Conservation (phyloP, 2,888 invertebrate genomes). For the Carterocephalus palaemon region DNA sequence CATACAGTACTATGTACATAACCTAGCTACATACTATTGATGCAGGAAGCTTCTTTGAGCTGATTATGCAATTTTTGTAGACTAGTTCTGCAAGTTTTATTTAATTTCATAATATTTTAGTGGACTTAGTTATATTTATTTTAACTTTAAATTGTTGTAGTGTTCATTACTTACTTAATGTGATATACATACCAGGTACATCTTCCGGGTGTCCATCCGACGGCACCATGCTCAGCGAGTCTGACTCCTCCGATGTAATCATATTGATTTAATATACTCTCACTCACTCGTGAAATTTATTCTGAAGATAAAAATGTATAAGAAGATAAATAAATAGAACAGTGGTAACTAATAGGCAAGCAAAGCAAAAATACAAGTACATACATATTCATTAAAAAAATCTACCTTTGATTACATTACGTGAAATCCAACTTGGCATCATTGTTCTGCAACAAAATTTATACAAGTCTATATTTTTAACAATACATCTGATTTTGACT, state of each 20-base stretch:
- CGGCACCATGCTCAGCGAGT: conserved; percentile 58
- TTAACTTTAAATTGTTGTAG: neutral
- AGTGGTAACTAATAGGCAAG: conserved; percentile 13
- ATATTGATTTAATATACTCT: conserved; percentile 32
- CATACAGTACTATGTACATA: no score
- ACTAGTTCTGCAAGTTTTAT: no score
- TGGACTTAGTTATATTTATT: conserved; percentile 3
- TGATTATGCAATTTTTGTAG: no score
- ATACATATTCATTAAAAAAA: conserved; percentile 7
- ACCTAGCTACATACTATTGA: no score
- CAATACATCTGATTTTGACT: no score
- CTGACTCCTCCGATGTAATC: conserved; percentile 67
- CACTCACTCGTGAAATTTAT: neutral
- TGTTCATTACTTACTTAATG: neutral
- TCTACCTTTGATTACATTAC: conserved; percentile 37
- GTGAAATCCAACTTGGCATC: conserved; percentile 35
- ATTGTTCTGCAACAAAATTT: conserved; percentile 39
- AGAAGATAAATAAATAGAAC: conserved; percentile 13
- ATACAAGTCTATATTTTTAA: conserved; percentile 1
- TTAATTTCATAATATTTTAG: no score
- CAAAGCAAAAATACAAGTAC: conserved; percentile 3
- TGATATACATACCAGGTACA: conserved; percentile 48
- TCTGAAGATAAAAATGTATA: conserved; percentile 7
- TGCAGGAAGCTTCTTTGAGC: no score
- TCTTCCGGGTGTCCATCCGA: conserved; percentile 65